Conservation (phyloP, 2,888 invertebrate genomes). For the Caenorhabditis sulstoni region DNA sequence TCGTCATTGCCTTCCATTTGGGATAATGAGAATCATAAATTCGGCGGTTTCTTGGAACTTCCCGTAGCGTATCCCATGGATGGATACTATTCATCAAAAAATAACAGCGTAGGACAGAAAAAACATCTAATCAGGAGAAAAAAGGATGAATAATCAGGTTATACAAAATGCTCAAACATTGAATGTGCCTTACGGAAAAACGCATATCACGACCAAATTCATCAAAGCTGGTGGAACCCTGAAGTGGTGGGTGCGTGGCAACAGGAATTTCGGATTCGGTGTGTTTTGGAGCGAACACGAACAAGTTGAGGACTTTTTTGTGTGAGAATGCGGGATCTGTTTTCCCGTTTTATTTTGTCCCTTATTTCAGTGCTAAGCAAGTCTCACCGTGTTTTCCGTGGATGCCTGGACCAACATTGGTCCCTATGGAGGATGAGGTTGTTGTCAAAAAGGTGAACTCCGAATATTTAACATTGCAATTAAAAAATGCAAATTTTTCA, state of each 20-base stretch:
- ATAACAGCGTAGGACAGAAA: conserved; percentile 39
- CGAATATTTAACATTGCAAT: not conserved
- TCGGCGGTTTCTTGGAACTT: conserved; percentile 63
- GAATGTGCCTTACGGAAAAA: conserved; percentile 60
- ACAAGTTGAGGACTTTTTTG: conserved; percentile 50
- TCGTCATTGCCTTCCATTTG: conserved; percentile 70
- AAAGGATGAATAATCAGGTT: conserved; percentile 32
- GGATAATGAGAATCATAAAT: conserved; percentile 66
- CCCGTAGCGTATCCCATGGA: conserved; percentile 68
- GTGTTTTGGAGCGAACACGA: conserved; percentile 62
- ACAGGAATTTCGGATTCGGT: conserved; percentile 65
- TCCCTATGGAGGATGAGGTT: conserved; percentile 68
- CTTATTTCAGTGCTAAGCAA: conserved; percentile 64
- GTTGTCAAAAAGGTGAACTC: conserved; percentile 49
- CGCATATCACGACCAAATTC: conserved; percentile 39
- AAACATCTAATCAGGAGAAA: not conserved
- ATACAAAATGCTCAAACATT: conserved; percentile 29
- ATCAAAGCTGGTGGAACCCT: conserved; percentile 45
- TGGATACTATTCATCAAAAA: conserved; percentile 65
- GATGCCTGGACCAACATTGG: conserved; percentile 76
- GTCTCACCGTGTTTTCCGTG: conserved; percentile 68
- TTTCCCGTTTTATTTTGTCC: not conserved
- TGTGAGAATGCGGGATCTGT: conserved; percentile 31
- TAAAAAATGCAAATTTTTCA: conserved; percentile 42
- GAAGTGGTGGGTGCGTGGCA: conserved; percentile 64